Evolutionary conservation across 64 coral and sea anemone species (phyloP), one percentile per base, ranked within the genome.

Genomic region (Actinia equina): DNA sequence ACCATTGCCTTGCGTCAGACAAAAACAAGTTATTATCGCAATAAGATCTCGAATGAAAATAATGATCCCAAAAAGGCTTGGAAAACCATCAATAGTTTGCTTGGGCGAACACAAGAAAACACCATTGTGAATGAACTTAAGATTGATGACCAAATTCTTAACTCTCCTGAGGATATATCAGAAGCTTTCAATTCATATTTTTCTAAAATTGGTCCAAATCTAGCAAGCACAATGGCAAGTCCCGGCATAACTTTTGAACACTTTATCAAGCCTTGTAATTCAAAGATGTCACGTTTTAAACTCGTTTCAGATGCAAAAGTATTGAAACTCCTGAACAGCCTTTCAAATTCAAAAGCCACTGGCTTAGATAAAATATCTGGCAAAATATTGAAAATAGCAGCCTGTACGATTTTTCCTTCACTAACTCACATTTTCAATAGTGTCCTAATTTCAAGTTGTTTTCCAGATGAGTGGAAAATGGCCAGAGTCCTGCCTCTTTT

Each of bases 11-110:
- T 92, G 41, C 87, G 82, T 79, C 65, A 83, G 64, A 79, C 86
- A 19, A 92, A 87, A 92, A 44, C 59, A 55, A 59, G 49, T 61
- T 92, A 92, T 88, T 92, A 77, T 88, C 41, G 42, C 6, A 41
- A 80, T 45, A 80, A 80, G 17, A 43, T 80, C 44, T 8, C 41
- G 43, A 3, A 1, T 13, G 11, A 80, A 43, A 51, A 17, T 43
- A 14, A 80, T 7, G 19, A 80, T 44, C 77, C 41, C 44, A 80
- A 51, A 51, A 18, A 80, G 16, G 45, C 77, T 46, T 80, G 77
- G 77, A 80, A 18, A 51, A 45, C 45, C 4, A 43, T 80, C 15
- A 80, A 44, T 37, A 51, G 44, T 43, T 41, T 80, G 16, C 77
- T 80, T 45, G 77, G 77, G 7, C 44, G 77, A 80, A 51, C 77